Percentiles rank a stretch among this genome's conserved stretches.
These are phyloP conservation scores for Podocnemis expansa DNA, from an alignment of 2,113 vertebrate genomes.

Conservation along the genomic window DNA sequence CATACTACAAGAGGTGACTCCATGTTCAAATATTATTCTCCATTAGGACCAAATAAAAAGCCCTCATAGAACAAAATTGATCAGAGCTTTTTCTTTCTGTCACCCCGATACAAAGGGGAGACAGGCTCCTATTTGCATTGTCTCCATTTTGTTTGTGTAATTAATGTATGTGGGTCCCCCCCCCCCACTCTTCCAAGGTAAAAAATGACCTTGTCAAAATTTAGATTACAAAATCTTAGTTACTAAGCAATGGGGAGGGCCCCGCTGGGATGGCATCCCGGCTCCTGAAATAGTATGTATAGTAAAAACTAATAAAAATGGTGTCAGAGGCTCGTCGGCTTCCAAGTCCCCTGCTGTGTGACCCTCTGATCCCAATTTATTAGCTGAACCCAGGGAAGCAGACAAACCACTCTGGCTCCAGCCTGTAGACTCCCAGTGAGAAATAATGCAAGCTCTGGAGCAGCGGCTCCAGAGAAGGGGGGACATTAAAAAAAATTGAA, in stretches of 20 bases:
- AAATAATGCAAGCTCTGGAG: slow-evolving; percentile 74
- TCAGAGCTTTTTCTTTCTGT: slow-evolving; percentile 56
- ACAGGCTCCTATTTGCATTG: slow-evolving; percentile 73
- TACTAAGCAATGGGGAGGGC: slow-evolving; percentile 80
- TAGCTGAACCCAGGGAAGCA: slow-evolving; percentile 82
- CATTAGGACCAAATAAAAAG: background rate
- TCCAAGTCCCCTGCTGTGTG: slow-evolving; percentile 82
- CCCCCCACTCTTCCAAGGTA: slow-evolving; percentile 75
- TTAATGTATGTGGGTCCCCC: slow-evolving; percentile 80
- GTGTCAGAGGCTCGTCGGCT: slow-evolving; percentile 84
- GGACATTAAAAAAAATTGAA: slow-evolving; percentile 32
- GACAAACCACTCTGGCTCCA: slow-evolving; percentile 82
- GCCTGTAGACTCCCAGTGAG: slow-evolving; percentile 80
- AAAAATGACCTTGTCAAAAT: slow-evolving; percentile 88
- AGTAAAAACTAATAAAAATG: slow-evolving; percentile 87
- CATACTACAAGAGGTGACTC: rapidly evolving
- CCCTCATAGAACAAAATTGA: background rate
- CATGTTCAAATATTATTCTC: background rate
- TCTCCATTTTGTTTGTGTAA: slow-evolving; percentile 83
- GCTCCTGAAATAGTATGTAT: slow-evolving; percentile 81
- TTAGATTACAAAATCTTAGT: slow-evolving; percentile 85
- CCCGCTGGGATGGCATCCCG: slow-evolving; percentile 81
- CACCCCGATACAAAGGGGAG: slow-evolving; percentile 52
- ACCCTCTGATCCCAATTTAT: slow-evolving; percentile 87
- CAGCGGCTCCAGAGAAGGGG: slow-evolving; percentile 68